Evolutionary conservation across 2,888 invertebrate species (phyloP), one percentile per base, ranked within the genome.

Genomic region (Furcula furcula): DNA sequence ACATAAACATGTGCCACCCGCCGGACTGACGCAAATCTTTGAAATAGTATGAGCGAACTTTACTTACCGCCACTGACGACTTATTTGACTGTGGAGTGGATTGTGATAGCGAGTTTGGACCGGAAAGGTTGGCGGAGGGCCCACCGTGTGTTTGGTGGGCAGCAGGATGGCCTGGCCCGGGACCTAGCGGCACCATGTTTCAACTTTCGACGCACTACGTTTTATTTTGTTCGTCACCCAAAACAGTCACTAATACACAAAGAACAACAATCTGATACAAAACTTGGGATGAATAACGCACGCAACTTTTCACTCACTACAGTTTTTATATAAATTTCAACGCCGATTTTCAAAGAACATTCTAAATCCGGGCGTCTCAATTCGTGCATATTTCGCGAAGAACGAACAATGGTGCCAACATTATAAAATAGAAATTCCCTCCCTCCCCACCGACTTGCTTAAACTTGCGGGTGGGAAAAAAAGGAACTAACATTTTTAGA

Each of bases 111-210:
- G 89, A 82, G 76, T 85, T 86, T 61, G 88, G 71, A 33, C 84
- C 86, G 48, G 87, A 78, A 53, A 89, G 62, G 54, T 85, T 87
- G 39, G 79, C 66, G 31, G 86, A 84, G 40, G 89, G 77, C 54
- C 87, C 87, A 62, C 89, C 82, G 76, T 87, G 89, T 41, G 80
- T 74, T 75, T 88, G 89, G 64, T 89, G 89, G 70, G 87, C 78
- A 71, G 85, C 79, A 75, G 86, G 85, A 73, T 88, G 87, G 76
- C 87, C 92, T 60, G 91, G 91, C 65, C 92, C 91, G 59, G 92
- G 91, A 69, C 93, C 93, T 76, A 93, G 89, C 70, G 93, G 93
- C 87, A 94, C 92, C 94, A 94, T 94, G 85, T 88, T 89, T 86
- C 76, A 81, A 76, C 75, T 79, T 84, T 81, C 70, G 74, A 84